Evolutionary conservation across 2,113 vertebrate species (phyloP).

Genomic region (Ailurus styani): DNA sequence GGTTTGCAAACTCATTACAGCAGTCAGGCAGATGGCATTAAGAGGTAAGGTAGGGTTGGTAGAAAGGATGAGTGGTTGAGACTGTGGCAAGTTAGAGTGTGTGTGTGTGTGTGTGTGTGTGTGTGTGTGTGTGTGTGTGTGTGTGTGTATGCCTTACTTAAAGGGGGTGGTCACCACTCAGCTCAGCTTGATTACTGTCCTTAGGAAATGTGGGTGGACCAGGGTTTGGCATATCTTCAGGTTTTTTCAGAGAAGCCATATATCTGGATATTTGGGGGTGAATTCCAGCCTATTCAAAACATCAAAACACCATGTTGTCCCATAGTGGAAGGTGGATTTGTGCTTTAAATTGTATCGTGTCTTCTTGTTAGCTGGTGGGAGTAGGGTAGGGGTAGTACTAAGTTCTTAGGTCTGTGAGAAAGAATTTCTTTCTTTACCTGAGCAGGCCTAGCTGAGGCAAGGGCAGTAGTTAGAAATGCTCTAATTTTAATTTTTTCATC

Average conservation of each 20-base stretch:
- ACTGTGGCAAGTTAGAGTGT: not conserved
- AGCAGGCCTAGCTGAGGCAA: not conserved
- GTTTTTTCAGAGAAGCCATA: not conserved
- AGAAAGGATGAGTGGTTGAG: not conserved
- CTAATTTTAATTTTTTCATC: not conserved
- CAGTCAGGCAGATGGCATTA: not conserved
- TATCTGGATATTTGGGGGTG: not conserved
- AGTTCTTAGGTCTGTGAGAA: not conserved
- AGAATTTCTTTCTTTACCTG: not conserved
- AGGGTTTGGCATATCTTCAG: not conserved
- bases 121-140: no score
- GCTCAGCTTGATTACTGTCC: not conserved
- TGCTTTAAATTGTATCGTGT: not conserved
- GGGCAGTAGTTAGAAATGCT: not conserved
- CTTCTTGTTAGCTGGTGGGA: not conserved
- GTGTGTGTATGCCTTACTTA: not conserved
- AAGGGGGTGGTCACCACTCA: no score
- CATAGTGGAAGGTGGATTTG: not conserved
- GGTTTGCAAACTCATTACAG: not conserved
- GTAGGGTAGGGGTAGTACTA: not conserved
- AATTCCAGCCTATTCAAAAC: not conserved
- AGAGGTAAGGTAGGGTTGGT: not conserved
- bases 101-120: no score
- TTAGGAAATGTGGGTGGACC: not conserved
- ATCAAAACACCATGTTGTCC: not conserved